Percentiles rank a stretch among this genome's conserved stretches.
Conservation (phyloP, 2,888 invertebrate genomes). For the Melanostoma mellinum region DNA sequence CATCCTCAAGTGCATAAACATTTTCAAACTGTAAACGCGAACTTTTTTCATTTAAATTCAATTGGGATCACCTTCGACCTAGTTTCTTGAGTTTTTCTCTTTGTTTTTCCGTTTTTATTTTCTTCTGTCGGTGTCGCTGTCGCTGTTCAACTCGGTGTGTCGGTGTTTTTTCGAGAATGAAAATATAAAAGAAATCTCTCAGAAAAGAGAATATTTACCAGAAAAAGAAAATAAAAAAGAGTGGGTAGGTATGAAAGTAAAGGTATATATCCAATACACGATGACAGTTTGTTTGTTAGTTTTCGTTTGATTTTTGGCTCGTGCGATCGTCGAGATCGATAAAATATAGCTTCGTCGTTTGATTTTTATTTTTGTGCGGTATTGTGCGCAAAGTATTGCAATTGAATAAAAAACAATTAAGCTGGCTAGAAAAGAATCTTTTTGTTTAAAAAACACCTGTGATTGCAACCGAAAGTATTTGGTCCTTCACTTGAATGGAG, state of each 20-base stretch:
- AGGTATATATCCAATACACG: conserved; percentile 32
- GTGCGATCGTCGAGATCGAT: conserved; percentile 17
- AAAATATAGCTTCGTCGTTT: background rate
- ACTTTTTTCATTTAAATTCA: conserved; percentile 53
- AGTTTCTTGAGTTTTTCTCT: conserved; percentile 48
- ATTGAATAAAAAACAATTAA: conserved; percentile 60
- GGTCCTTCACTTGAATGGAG: conserved; percentile 71
- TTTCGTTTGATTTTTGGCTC: conserved; percentile 29
- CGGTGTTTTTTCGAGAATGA: conserved; percentile 23
- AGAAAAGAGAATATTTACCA: conserved; percentile 5
- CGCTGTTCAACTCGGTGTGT: background rate
- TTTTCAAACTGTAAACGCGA: conserved; percentile 36
- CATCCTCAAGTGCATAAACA: background rate
- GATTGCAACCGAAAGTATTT: conserved; percentile 69
- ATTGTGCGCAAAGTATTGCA: conserved; percentile 58
- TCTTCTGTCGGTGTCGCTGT: conserved; percentile 1
- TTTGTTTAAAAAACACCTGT: conserved; percentile 69
- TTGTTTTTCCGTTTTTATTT: conserved; percentile 34
- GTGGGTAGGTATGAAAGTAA: conserved; percentile 1
- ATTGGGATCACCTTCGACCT: conserved; percentile 67
- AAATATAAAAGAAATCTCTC: conserved; percentile 47
- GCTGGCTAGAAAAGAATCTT: conserved; percentile 68
- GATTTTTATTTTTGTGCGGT: conserved; percentile 46
- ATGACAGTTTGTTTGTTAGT: conserved; percentile 28
- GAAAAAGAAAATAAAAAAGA: conserved; percentile 13